phyloP scores from a whole-genome alignment of 2,888 invertebrate species.

The Yponomeuta malinellus region DNA sequence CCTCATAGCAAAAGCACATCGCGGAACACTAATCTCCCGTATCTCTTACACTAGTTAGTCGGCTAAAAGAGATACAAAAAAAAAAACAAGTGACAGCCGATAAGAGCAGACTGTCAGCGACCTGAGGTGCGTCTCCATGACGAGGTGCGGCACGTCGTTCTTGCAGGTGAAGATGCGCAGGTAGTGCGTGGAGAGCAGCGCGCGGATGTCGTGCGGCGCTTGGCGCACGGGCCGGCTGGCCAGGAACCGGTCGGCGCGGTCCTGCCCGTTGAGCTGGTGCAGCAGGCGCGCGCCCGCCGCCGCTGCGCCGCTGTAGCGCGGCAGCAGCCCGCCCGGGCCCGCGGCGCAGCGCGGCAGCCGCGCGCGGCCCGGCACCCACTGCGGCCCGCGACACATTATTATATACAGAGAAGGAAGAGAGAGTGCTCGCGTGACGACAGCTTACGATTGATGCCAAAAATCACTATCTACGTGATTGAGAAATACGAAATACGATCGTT shows the following conservation, averaged over 20 bases:
- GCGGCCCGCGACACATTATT: slow-evolving; percentile 65
- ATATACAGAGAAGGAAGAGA: too few species aligned
- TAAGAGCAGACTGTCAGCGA: slow-evolving; percentile 25
- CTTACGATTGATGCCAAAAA: too few species aligned
- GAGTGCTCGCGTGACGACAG: too few species aligned
- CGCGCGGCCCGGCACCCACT: slow-evolving; percentile 79
- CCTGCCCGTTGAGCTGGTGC: slow-evolving; percentile 81
- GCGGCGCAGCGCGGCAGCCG: slow-evolving; percentile 82
- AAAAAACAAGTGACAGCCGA: too few species aligned
- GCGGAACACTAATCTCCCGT: too few species aligned
- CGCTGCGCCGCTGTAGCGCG: slow-evolving; percentile 83
- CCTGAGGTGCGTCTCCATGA: slow-evolving; percentile 79
- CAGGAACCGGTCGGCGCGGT: slow-evolving; percentile 84
- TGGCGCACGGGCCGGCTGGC: slow-evolving; percentile 87
- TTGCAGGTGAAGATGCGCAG: slow-evolving; percentile 83
- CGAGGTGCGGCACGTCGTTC: slow-evolving; percentile 67
- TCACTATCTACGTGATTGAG: too few species aligned
- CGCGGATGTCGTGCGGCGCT: slow-evolving; percentile 86
- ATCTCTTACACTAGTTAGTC: too few species aligned
- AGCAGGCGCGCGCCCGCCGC: slow-evolving; percentile 87
- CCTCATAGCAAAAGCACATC: too few species aligned
- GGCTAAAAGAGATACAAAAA: too few species aligned
- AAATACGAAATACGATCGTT: too few species aligned
- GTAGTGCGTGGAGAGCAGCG: slow-evolving; percentile 84
- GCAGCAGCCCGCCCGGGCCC: slow-evolving; percentile 88